Evolutionary conservation across 1,140 invertebrate genomes (phyloP), one percentile per base, ranked within the genome.

Genomic region (Drosophila mojavensis): DNA sequence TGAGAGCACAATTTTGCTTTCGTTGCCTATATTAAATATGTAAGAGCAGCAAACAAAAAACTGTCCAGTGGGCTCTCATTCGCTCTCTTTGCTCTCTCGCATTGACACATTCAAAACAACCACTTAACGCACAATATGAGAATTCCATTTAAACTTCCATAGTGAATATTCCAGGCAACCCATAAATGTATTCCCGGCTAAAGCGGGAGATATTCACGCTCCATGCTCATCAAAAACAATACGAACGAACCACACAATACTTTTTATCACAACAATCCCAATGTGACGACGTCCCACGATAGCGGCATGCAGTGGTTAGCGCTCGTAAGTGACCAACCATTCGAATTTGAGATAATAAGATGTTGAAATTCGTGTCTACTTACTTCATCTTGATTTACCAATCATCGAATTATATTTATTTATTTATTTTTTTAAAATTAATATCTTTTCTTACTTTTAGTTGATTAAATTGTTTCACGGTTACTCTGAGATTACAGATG

Each of bases 41-140:
- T 39, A 54, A 54, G 13, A 45, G 24, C 5, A 36, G 43, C n/a
- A 9, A 45, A 15, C n/a, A n/a, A 1, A 47, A 17, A 17, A 33
- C 11, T 56, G 26, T 33, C 36, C 56, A 53, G 24, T 15, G 24
- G 30, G 48, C 60, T 65, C 68, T 71, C 60, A 54, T 13, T 24
- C 24, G 50, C 15, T 47, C 58, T 39, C 59, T 47, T 20, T 63
- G 28, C 47, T 13, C 65, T 30, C 60, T 30, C 45, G 15, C 24
- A 45, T 50, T 51, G 30, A 10, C 5, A 5, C 51, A 54, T 45
- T 33, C 24, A 83, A 79, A 88, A 83, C 83, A 88, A 89, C 83
- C 83, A 88, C 83, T 89, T 80, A 75, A 64, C 84, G 47, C 83
- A 83, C 80, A 39, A 56, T 55, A 75, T 39, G 75, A 63, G 80